These are phyloP conservation scores for Monochamus saltuarius DNA, from an alignment of 1,140 invertebrate genomes.

Conservation along the genomic window DNA sequence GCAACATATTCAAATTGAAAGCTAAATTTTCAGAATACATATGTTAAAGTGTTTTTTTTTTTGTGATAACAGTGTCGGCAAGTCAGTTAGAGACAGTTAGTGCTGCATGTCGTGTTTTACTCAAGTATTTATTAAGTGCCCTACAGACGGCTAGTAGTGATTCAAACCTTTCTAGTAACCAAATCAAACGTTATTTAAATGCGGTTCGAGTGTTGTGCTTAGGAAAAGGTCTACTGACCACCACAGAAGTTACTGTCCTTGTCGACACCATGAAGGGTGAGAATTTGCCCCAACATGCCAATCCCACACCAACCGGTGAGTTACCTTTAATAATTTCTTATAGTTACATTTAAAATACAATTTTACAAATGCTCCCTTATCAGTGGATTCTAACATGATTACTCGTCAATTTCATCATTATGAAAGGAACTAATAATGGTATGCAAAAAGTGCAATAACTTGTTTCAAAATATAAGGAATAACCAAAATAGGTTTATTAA, in stretches of 20 bases:
- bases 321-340: slow-evolving; percentile 9
- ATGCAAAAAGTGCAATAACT: too few species aligned
- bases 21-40: too few species aligned
- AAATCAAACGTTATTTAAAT: slow-evolving; percentile 54
- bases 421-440: slow-evolving; percentile 42
- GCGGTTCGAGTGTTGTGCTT: slow-evolving; percentile 63
- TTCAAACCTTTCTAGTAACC: slow-evolving; percentile 39
- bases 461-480: too few species aligned
- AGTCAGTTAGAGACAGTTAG: slow-evolving; percentile 48
- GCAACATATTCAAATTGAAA: too few species aligned
- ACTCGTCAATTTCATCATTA: background rate
- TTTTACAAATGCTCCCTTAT: too few species aligned
- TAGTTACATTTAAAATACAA: too few species aligned
- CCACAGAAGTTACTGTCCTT: slow-evolving; percentile 62
- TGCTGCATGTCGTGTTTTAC: slow-evolving; percentile 47
- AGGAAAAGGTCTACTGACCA: slow-evolving; percentile 58
- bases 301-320: slow-evolving; percentile 56
- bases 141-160: slow-evolving; percentile 42
- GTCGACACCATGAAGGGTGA: slow-evolving; percentile 68
- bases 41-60: background rate
- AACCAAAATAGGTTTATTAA: too few species aligned
- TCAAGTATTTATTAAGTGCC: slow-evolving; percentile 47
- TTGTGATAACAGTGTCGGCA: slow-evolving; percentile 43
- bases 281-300: slow-evolving; percentile 61
- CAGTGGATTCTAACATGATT: background rate